Conservation (phyloP, 2,797 vertebrate genomes). For the Eidolon dupreanum region DNA sequence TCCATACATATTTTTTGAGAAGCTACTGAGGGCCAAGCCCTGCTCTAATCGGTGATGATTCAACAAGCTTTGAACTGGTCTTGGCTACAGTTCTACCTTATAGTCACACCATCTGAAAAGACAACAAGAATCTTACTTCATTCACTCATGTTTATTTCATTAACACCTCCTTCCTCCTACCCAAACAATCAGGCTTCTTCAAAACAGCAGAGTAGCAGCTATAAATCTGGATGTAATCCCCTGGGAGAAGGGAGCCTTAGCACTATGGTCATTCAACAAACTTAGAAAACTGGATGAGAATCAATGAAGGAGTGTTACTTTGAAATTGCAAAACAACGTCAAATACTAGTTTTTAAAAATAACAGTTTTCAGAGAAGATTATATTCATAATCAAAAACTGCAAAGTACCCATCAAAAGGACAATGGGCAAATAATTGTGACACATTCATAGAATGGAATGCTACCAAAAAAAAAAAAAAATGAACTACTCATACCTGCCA, state of each 20-base stretch:
- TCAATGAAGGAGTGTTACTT: background rate
- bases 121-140: background rate
- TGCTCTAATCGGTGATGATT: background rate
- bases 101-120: background rate
- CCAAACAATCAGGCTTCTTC: background rate
- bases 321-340: background rate
- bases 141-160: background rate
- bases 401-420: background rate
- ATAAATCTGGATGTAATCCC: background rate
- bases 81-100: background rate
- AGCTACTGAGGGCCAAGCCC: background rate
- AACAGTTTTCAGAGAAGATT: background rate
- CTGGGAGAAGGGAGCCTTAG: background rate
- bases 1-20: background rate
- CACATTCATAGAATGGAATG: background rate
- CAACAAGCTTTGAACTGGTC: background rate
- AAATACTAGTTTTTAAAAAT: background rate
- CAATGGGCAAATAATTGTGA: background rate
- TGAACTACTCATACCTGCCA: background rate
- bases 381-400: background rate
- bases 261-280: background rate
- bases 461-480: background rate
- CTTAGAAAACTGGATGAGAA: background rate
- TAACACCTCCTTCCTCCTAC: background rate
- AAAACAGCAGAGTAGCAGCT: background rate